Conservation (phyloP, 2,888 invertebrate genomes). For the Amphipyra tragopoginis region DNA sequence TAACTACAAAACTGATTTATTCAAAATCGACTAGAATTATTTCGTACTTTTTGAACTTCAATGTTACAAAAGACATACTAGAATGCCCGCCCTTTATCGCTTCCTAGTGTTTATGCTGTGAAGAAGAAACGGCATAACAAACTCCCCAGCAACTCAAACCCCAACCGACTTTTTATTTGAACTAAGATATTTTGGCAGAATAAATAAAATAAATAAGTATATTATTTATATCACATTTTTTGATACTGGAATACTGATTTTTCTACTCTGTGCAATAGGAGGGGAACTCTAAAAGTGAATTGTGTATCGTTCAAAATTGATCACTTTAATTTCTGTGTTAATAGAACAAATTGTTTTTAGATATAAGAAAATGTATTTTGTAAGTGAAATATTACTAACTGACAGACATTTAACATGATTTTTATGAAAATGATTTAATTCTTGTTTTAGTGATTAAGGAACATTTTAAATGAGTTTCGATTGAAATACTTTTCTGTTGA, state of each 20-base stretch:
- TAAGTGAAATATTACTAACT: constrained; percentile 50
- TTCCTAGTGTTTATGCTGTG: no score
- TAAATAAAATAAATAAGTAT: no score
- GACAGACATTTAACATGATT: constrained; percentile 38
- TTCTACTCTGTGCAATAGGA: constrained; percentile 45
- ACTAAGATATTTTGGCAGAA: no score
- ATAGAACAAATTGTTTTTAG: constrained; percentile 74
- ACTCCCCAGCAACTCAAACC: no score
- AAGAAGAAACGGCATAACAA: no score
- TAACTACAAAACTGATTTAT: no score
- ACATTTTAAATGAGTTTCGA: neutral
- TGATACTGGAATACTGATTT: constrained; percentile 37
- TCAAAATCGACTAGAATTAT: no score
- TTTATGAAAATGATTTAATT: constrained; percentile 30
- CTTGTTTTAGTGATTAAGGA: constrained; percentile 14
- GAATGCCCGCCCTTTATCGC: no score
- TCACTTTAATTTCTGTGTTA: constrained; percentile 76
- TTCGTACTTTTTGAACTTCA: no score
- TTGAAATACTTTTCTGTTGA: constrained; percentile 1
- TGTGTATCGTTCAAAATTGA: constrained; percentile 72
- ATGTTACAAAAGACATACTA: no score
- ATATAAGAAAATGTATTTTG: constrained; percentile 51
- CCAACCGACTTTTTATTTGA: no score
- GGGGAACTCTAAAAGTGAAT: constrained; percentile 70
- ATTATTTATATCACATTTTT: no score